Evolutionary conservation across 2,113 vertebrate species (phyloP), one percentile per base, ranked within the genome.

Genomic region (Heterochromis multidens): DNA sequence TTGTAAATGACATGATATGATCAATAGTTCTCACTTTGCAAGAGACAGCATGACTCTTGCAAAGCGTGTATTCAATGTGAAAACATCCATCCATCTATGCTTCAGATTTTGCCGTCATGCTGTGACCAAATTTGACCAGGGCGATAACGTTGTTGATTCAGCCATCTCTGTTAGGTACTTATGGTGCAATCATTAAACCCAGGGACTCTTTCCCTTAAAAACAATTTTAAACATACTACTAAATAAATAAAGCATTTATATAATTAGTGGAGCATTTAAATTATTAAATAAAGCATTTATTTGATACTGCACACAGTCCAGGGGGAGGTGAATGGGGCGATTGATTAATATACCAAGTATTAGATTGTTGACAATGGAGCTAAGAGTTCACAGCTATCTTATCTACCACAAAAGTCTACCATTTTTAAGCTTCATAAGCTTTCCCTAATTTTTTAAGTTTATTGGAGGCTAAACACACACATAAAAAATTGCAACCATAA

Each of bases 331-430:
- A 70, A 70, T 46, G 40, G 8, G 67, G 9, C 29, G 67, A 12
- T 0, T 17, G 25, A 21, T 29, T 40, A 43, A 72, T 25, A 12
- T 49, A 3, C 9, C 46, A 12, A 49, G 25, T 49, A 12, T 17
- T 49, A 11, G 67, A 72, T 25, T 72, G 16, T n/a, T 49, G 21
- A n/a, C 52, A 56, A 19, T 56, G 67, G 0, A 49, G 3, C 40
- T 19, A 43, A 70, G 43, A 2, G 25, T 0, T 49, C 27, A 72
- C 1, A 0, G 40, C 40, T 49, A 0, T 49, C 25, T 17, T 49
- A n/a, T 72, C 49, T 25, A 12, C 16, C 23, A 21, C 9, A 49
- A 49, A 49, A 1, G 25, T 49, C 65, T 70, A 23, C 27, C 19
- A 43, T 49, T 49, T 46, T 2, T 1, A 72, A 27, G 29, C 40